Conservation (phyloP, 2,113 vertebrate genomes). For the Aix galericulata region DNA sequence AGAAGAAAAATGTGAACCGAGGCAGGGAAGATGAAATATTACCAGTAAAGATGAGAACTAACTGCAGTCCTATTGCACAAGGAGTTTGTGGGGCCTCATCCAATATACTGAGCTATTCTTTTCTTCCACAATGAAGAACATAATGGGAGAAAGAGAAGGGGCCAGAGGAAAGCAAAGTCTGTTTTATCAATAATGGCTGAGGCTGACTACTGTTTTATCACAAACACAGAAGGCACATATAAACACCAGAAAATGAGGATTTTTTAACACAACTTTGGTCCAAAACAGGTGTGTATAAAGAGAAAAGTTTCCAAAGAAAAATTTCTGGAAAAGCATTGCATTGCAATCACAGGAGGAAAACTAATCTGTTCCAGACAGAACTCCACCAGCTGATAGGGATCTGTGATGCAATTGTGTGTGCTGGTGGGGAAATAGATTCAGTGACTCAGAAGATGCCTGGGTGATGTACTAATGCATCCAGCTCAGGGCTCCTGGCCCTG, state of each 20-base stretch:
- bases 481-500: too few species aligned
- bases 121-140: neutral
- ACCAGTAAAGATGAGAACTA: neutral
- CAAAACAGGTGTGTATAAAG: neutral
- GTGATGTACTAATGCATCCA: neutral
- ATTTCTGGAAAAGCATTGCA: neutral
- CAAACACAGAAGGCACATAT: neutral
- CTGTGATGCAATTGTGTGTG: neutral
- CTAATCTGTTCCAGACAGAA: neutral
- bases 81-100: neutral
- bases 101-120: neutral
- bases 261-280: neutral
- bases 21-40: neutral
- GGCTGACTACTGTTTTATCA: neutral
- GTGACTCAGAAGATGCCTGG: neutral
- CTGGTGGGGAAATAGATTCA: neutral
- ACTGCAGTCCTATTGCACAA: neutral
- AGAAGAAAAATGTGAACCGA: neutral
- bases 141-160: neutral
- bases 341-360: neutral
- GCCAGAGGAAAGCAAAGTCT: neutral
- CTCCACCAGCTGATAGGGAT: neutral
- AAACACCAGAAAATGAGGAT: neutral
- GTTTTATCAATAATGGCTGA: neutral
- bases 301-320: neutral